Conservation (phyloP, 2,113 vertebrate genomes). For the Okapia johnstoni region DNA sequence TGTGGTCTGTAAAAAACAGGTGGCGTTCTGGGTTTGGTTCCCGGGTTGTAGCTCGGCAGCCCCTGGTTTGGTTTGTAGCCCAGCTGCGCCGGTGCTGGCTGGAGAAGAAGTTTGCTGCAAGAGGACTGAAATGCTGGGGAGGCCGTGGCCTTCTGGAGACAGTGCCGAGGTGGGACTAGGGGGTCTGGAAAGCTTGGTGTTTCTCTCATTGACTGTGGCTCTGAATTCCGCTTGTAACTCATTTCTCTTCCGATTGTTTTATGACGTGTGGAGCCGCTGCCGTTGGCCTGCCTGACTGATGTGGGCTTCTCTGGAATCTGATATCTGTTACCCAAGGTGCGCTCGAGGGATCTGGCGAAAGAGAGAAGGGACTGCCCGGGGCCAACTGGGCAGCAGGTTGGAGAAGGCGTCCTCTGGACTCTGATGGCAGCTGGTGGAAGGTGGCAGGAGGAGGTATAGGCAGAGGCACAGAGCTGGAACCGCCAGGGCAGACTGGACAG, state of each 20-base stretch:
- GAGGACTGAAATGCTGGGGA: neutral
- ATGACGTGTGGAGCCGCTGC: rapidly evolving
- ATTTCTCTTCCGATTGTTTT: neutral
- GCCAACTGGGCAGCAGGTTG: neutral
- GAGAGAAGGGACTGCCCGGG: neutral
- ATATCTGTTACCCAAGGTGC: neutral
- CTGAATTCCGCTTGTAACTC: neutral
- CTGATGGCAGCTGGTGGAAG: neutral
- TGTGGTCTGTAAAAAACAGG: neutral
- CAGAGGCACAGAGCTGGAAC: neutral
- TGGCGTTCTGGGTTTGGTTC: neutral
- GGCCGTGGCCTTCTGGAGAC: neutral
- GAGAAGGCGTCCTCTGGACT: neutral
- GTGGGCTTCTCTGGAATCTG: neutral
- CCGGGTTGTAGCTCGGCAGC: rapidly evolving
- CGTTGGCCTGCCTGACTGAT: neutral
- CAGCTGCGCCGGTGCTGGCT: neutral
- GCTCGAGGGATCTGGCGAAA: neutral
- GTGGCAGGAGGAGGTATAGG: neutral
- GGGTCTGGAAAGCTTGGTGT: neutral
- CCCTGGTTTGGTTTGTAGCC: neutral
- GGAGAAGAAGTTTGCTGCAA: neutral
- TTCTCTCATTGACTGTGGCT: neutral
- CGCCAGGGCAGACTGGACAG: rapidly evolving
- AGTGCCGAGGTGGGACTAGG: neutral